These are phyloP conservation scores for Drosophila phalerata DNA, from an alignment of 2,888 invertebrate genomes.

Conservation along the genomic window DNA sequence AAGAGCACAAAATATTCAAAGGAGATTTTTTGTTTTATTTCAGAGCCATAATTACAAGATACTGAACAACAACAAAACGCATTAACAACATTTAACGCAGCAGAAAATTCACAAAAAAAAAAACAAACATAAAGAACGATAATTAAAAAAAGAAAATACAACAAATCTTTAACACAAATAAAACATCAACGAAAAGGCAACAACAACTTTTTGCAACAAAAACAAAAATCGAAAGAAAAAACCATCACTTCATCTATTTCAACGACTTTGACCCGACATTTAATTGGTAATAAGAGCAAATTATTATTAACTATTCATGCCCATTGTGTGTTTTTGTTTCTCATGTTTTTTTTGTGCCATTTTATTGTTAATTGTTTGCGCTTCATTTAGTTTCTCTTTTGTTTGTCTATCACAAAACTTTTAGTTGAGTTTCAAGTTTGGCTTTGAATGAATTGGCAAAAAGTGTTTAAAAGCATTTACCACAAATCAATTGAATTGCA, in stretches of 20 bases:
- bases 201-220: slow-evolving; percentile 35
- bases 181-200: slow-evolving; percentile 43
- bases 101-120: slow-evolving; percentile 29
- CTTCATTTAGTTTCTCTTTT: slow-evolving; percentile 55
- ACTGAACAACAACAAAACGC: slow-evolving; percentile 44
- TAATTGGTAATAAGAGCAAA: slow-evolving; percentile 81
- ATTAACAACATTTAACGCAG: slow-evolving; percentile 40
- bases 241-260: slow-evolving; percentile 66
- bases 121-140: slow-evolving; percentile 30
- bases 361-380: slow-evolving; percentile 64
- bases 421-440: slow-evolving; percentile 68
- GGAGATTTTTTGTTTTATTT: slow-evolving; percentile 68
- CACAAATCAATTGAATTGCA: slow-evolving; percentile 24
- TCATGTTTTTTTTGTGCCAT: slow-evolving; percentile 60
- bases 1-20: slow-evolving; percentile 61
- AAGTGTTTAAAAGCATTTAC: slow-evolving; percentile 19
- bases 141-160: slow-evolving; percentile 26
- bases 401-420: slow-evolving; percentile 38
- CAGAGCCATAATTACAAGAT: slow-evolving; percentile 72
- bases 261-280: slow-evolving; percentile 79
- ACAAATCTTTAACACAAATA: slow-evolving; percentile 38
- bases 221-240: slow-evolving; percentile 30
- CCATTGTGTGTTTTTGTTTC: slow-evolving; percentile 74
- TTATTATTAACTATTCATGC: slow-evolving; percentile 73
- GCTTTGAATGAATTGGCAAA: slow-evolving; percentile 73